These are phyloP conservation scores for Agonopterix subpropinquella DNA, from an alignment of 2,888 invertebrate species.

Conservation along the genomic window DNA sequence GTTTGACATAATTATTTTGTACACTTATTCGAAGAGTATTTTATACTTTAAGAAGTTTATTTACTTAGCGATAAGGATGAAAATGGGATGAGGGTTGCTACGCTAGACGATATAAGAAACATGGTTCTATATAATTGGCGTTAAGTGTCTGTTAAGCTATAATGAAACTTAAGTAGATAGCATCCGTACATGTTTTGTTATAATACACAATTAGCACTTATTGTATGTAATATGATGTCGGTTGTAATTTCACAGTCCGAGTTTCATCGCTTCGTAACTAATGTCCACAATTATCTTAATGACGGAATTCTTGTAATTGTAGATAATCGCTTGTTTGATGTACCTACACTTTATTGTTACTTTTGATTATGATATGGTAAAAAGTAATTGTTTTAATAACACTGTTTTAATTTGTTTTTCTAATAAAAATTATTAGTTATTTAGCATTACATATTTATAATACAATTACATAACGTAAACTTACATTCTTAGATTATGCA, in stretches of 20 bases:
- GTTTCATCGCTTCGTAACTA: conserved; percentile 31
- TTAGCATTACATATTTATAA: too few relatives aligned
- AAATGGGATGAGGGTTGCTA: too few relatives aligned
- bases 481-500: too few relatives aligned
- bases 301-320: conserved; percentile 41
- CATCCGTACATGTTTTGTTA: conserved; percentile 48
- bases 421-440: too few relatives aligned
- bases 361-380: conserved; percentile 1
- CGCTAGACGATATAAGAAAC: neutral
- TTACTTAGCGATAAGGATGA: too few relatives aligned
- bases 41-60: too few relatives aligned
- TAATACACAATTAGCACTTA: conserved; percentile 58
- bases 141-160: conserved; percentile 69
- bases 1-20: conserved; percentile 2
- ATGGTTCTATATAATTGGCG: conserved; percentile 52
- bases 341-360: conserved; percentile 6
- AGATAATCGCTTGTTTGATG: conserved; percentile 7
- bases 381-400: conserved; percentile 1
- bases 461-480: too few relatives aligned
- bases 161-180: conserved; percentile 45
- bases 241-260: conserved; percentile 45
- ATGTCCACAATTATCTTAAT: conserved; percentile 44
- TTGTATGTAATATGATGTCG: conserved; percentile 31
- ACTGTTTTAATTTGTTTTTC: neutral
- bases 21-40: neutral